Evolutionary conservation across 2,888 invertebrate genomes (phyloP).

Genomic region (Drosophila pegasa): DNA sequence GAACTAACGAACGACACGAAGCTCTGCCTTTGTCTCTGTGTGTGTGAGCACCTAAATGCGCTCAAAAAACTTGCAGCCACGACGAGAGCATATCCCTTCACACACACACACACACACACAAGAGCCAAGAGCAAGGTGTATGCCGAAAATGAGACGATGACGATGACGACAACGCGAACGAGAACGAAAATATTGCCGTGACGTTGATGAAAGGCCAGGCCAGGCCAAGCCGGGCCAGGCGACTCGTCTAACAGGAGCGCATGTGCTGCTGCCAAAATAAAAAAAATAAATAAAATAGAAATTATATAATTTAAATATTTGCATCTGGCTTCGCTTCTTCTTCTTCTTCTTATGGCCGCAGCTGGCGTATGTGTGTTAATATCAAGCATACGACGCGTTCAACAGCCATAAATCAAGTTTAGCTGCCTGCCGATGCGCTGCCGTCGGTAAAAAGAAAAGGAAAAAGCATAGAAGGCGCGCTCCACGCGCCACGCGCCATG

Average conservation of each 20-base stretch:
- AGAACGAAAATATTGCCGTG: constrained; percentile 55
- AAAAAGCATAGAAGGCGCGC: constrained; percentile 9
- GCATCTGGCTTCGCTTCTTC: not conserved
- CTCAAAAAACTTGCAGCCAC: constrained; percentile 57
- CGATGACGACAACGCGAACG: constrained; percentile 42
- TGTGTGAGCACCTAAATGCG: constrained; percentile 64
- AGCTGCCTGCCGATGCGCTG: constrained; percentile 33
- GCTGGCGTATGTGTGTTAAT: constrained; percentile 23
- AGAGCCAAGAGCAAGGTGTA: constrained; percentile 62
- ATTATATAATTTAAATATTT: constrained; percentile 1
- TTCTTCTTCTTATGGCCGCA: constrained; percentile 6
- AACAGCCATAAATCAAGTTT: constrained; percentile 37
- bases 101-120: constrained; percentile 31
- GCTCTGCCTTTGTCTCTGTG: constrained; percentile 17
- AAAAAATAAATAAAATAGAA: too few species aligned
- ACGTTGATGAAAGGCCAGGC: constrained; percentile 65
- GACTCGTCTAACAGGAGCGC: constrained; percentile 32
- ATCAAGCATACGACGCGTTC: constrained; percentile 28
- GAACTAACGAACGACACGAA: constrained; percentile 73
- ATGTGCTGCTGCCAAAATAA: constrained; percentile 39
- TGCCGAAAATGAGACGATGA: constrained; percentile 67
- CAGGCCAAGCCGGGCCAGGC: constrained; percentile 12
- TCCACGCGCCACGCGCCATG: constrained; percentile 11
- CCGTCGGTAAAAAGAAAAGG: constrained; percentile 71
- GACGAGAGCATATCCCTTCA: constrained; percentile 41